phyloP scores from a whole-genome alignment of 1,140 invertebrate genomes.

The Diabrotica virgifera region DNA sequence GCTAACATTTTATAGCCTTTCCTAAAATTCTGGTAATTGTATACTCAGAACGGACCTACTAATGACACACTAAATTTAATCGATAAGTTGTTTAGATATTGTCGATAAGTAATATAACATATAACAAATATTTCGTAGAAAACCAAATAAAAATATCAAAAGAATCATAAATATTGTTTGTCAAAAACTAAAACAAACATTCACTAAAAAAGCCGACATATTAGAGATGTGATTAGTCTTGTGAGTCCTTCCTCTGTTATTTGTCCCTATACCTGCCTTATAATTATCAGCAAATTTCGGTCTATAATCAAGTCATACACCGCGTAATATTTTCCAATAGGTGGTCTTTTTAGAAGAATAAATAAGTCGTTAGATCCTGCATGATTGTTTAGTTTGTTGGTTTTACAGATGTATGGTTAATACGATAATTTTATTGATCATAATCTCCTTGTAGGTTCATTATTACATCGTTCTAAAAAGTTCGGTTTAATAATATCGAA shows the following conservation, averaged over 20 bases:
- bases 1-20: no score
- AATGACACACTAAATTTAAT: no score
- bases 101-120: no score
- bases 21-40: no score
- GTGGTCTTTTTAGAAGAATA: background rate
- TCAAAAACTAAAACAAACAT: background rate
- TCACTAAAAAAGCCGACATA: background rate
- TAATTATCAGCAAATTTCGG: conserved; percentile 2
- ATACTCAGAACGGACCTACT: no score
- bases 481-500: no score
- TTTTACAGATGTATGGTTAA: background rate
- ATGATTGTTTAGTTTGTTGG: background rate
- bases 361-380: background rate
- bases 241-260: background rate
- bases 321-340: background rate
- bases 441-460: no score
- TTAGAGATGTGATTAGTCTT: background rate
- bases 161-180: background rate
- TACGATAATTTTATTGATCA: background rate
- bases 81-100: no score
- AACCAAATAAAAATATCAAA: background rate
- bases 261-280: background rate
- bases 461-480: no score
- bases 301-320: background rate
- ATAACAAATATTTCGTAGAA: background rate